Evolutionary conservation across 1,140 invertebrate species (phyloP).

Genomic region (Eueides isabella): DNA sequence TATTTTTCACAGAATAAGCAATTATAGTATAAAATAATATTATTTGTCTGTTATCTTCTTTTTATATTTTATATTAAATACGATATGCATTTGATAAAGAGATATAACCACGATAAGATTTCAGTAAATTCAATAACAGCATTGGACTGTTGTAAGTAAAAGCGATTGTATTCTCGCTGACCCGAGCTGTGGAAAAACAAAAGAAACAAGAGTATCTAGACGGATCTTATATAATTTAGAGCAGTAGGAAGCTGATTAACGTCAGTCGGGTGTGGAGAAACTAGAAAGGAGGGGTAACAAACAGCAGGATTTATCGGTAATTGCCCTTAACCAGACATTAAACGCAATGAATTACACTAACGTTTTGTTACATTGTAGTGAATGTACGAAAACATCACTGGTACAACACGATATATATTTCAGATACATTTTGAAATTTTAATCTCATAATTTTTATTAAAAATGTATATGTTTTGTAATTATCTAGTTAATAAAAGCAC

Average conservation of each 20-base stretch:
- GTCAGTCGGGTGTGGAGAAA: constrained; percentile 63
- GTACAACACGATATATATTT: neutral
- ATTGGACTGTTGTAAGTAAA: constrained; percentile 53
- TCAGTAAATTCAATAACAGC: constrained; percentile 60
- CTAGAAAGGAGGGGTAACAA: constrained; percentile 59
- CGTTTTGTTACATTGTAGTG: constrained; percentile 23
- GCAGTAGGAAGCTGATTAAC: constrained; percentile 73
- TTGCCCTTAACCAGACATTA: constrained; percentile 65
- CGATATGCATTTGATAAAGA: neutral
- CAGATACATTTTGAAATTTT: neutral
- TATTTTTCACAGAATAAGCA: no score
- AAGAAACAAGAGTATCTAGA: constrained; percentile 56
- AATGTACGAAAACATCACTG: neutral
- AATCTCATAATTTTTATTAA: neutral
- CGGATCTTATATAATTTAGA: constrained; percentile 64
- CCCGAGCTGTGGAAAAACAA: constrained; percentile 55
- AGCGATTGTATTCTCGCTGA: constrained; percentile 57
- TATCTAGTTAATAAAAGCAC: no score
- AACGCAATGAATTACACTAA: constrained; percentile 68
- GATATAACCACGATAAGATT: constrained; percentile 49
- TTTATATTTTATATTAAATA: neutral
- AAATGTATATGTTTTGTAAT: no score
- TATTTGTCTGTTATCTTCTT: neutral
- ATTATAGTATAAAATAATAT: no score
- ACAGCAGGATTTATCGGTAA: constrained; percentile 76